Base-by-base conservation (phyloP, 2,888 invertebrate genomes). In the Drosophila prolongata region DNA sequence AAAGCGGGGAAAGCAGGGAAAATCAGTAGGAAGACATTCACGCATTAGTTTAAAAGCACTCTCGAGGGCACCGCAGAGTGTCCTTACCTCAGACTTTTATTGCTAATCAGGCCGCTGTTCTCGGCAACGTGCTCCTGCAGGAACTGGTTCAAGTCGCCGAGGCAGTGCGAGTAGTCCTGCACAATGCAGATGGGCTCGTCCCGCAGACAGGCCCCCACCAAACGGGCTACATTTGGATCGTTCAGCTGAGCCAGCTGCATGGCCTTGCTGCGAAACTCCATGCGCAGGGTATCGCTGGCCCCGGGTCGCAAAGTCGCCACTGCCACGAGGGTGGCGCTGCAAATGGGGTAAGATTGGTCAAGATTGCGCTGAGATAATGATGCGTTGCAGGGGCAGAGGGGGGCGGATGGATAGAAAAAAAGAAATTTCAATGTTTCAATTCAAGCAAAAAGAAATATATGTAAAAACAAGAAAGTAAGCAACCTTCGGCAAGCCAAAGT, bases 101-200 rank as follows among this genome's bases (percentile, higher is more conserved):
- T 83, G 54, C 85, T 79, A 79, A 87, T 58, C 86, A 94, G 92
- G 53, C 94, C 94, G 35, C 94, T 94, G 46, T 95, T 95, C 91
- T 96, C 96, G 40, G 96, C 95, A 76, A 95, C 94, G 93, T 96
- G 96, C 88, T 96, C 95, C 90, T 96, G 95, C 85, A 97, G 94
- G 93, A 96, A 96, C 93, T 96, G 96, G 93, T 96, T 96, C 90
- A 97, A 94, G 93, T 97, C 97, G 61, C 97, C 97, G 89, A 95
- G 94, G 90, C 95, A 92, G 81, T 92, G 89, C 56, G 91, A 92
- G 76, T 92, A 95, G 92, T 97, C 97, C 87, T 96, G 94, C 68
- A 97, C 95, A 91, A 96, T 94, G 92, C 95, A 95, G 85, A 95
- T 94, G 56, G 96, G 96, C 89, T 96, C 95, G 77, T 95, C 94